Percentiles rank a stretch among this genome's conserved stretches.
phyloP scores from a whole-genome alignment of 2,113 vertebrate genomes.

The Corythornis madagascariensis region DNA sequence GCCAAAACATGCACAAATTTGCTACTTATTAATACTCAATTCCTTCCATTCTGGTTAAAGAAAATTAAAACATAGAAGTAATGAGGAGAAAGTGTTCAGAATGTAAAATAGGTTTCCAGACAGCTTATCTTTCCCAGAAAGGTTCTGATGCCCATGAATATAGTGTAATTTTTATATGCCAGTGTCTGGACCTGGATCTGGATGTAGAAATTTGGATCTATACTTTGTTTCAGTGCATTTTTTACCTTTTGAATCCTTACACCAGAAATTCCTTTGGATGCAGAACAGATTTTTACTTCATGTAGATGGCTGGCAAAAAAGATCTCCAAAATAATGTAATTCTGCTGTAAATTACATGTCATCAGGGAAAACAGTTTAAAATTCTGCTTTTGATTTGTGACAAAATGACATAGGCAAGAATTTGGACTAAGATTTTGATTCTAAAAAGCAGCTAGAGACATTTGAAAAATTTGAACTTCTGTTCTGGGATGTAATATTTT shows the following conservation, averaged over 20 bases:
- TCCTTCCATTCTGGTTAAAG: background rate
- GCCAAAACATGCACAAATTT: conserved; percentile 5
- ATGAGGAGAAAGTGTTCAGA: background rate
- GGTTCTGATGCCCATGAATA: background rate
- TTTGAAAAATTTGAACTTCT: background rate
- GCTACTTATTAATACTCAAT: background rate
- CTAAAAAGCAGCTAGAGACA: background rate
- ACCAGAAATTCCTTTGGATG: background rate
- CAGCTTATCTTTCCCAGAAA: background rate
- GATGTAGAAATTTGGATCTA: background rate
- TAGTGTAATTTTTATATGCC: background rate
- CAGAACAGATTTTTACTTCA: background rate
- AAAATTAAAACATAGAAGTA: background rate
- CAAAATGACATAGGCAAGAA: background rate
- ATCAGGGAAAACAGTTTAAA: background rate
- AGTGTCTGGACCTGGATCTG: background rate
- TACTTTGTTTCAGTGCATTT: background rate
- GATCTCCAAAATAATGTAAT: background rate
- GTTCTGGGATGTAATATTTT: background rate
- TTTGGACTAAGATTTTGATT: background rate
- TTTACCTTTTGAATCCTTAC: background rate
- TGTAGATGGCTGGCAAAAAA: background rate
- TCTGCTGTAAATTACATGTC: background rate
- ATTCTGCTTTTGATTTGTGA: background rate
- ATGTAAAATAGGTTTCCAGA: background rate